Evolutionary conservation across 1,140 invertebrate species (phyloP).

Genomic region (Cydia strobilella): DNA sequence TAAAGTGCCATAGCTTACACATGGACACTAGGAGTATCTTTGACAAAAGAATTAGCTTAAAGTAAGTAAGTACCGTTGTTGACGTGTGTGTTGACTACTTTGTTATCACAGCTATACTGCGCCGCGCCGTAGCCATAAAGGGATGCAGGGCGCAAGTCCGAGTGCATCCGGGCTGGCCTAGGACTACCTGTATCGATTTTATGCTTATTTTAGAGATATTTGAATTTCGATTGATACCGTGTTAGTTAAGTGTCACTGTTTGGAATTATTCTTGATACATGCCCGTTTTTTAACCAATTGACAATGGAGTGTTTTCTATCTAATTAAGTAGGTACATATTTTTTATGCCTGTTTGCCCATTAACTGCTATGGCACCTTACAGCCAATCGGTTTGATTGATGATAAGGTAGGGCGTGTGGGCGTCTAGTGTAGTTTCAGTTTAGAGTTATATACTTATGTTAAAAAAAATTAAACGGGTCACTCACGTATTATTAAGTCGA

Average conservation of each 20-base stretch:
- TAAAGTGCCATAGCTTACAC: background rate
- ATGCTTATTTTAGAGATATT: background rate
- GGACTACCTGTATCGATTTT: conserved; percentile 27
- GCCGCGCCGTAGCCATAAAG: background rate
- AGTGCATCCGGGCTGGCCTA: conserved; percentile 12
- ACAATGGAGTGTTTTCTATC: background rate
- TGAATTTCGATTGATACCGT: background rate
- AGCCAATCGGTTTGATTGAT: too few relatives aligned
- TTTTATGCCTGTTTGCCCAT: too few relatives aligned
- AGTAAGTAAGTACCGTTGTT: background rate
- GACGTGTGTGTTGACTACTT: background rate
- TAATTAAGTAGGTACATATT: too few relatives aligned
- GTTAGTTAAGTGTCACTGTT: background rate
- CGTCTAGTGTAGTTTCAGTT: too few relatives aligned
- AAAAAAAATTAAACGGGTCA: too few relatives aligned
- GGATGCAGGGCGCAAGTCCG: conserved; percentile 6
- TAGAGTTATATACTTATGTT: too few relatives aligned
- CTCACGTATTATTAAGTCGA: too few relatives aligned
- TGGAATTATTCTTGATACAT: background rate
- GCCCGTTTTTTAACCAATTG: too few relatives aligned
- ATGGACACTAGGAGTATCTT: background rate
- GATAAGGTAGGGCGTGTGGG: too few relatives aligned
- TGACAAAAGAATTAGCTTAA: background rate
- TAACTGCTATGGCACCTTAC: too few relatives aligned
- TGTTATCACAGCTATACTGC: conserved; percentile 22